A percentile compares a stretch with the other conserved stretches of the same genome.
These are phyloP conservation scores for Lymantria monacha DNA, from an alignment of 2,888 invertebrate species.

Conservation along the genomic window DNA sequence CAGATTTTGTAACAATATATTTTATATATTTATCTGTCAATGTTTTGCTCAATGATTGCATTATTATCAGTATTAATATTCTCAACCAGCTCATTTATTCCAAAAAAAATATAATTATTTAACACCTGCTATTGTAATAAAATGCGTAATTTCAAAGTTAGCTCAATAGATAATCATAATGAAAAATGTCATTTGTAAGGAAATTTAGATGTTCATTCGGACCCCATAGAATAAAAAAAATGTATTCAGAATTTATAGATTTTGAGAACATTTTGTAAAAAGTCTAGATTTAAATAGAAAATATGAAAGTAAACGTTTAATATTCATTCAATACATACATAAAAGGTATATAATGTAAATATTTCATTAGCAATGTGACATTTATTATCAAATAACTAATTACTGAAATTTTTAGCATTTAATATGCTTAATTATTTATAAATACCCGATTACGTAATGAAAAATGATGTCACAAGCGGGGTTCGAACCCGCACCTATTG, in stretches of 20 bases:
- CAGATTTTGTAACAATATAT: constrained; percentile 13
- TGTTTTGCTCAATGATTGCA: constrained; percentile 37
- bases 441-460: too few relatives aligned
- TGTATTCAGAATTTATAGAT: too few relatives aligned
- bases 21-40: constrained; percentile 6
- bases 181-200: not conserved
- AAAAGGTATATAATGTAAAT: not conserved
- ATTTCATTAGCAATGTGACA: not conserved
- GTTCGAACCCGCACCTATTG: too few relatives aligned
- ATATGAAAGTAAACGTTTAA: not conserved
- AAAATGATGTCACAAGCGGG: too few relatives aligned
- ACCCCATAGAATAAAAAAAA: too few relatives aligned
- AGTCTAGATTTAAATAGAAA: not conserved
- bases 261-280: not conserved
- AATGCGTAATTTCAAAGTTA: not conserved
- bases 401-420: too few relatives aligned
- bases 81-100: not conserved
- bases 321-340: not conserved
- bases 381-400: not conserved
- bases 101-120: not conserved
- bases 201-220: too few relatives aligned
- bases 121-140: not conserved
- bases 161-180: not conserved
- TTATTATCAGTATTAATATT: constrained; percentile 31
- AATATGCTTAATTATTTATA: too few relatives aligned